A percentile compares a stretch with the other conserved stretches of the same genome.
phyloP scores from a whole-genome alignment of 2,113 vertebrate species.

The Setophaga kirtlandii region DNA sequence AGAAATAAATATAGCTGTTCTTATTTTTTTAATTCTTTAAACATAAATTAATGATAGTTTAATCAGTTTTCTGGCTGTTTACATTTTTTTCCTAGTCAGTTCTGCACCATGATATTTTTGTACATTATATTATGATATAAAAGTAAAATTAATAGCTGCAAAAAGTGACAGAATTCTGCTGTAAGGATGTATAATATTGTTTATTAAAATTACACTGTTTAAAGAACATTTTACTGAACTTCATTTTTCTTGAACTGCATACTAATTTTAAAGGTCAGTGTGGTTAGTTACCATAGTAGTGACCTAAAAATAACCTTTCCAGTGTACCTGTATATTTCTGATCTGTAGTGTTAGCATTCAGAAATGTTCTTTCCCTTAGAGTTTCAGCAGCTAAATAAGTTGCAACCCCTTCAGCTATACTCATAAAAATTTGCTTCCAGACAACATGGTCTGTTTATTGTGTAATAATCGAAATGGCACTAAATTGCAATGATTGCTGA shows the following conservation, averaged over 20 bases:
- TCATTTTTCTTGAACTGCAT: slow-evolving; percentile 68
- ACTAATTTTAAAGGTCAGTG: slow-evolving; percentile 76
- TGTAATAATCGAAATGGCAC: slow-evolving; percentile 88
- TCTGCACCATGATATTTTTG: background rate
- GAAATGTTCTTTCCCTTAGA: slow-evolving; percentile 75
- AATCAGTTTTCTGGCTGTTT: slow-evolving; percentile 8
- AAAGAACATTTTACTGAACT: slow-evolving; percentile 66
- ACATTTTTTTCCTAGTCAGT: background rate
- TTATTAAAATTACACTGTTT: slow-evolving; percentile 52
- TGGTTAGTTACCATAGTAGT: slow-evolving; percentile 71
- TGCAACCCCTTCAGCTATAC: slow-evolving; percentile 84
- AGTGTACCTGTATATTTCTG: slow-evolving; percentile 77
- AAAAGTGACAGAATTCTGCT: slow-evolving; percentile 54
- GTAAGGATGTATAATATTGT: slow-evolving; percentile 25
- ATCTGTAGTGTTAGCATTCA: slow-evolving; percentile 68
- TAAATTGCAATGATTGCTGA: slow-evolving; percentile 85
- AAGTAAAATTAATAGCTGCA: slow-evolving; percentile 51
- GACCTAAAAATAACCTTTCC: slow-evolving; percentile 79
- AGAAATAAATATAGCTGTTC: background rate
- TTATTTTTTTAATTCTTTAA: background rate
- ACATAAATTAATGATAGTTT: background rate
- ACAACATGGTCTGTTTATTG: slow-evolving; percentile 88
- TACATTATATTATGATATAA: background rate
- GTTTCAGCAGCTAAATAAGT: slow-evolving; percentile 83
- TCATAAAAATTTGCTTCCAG: slow-evolving; percentile 88